Base-by-base conservation (phyloP, 1,140 invertebrate genomes). In the Micrasema longulum region DNA sequence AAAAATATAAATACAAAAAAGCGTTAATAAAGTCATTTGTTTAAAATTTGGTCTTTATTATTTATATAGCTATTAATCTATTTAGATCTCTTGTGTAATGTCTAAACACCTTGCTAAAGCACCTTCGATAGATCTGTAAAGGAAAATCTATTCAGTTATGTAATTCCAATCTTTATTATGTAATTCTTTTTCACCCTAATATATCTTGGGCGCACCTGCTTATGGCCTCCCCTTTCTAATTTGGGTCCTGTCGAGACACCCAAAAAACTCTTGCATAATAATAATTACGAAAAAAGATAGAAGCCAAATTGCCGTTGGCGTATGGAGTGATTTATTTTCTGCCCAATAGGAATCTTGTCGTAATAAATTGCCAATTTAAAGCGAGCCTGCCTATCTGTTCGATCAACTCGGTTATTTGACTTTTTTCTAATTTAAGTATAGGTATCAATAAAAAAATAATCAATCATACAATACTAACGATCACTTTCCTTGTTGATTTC, bases 121-220 rank as follows among this genome's bases (percentile, higher is more conserved):
- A 31, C 26, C 26, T 31, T 31, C 12, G 43, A 47, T 16, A n/a
- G 43, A 6, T 47, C n/a, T 47, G 43, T 47, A 16, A n/a, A 31
- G 26, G 2, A 55, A 55, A 55, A 55, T 55, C 6, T 55, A 55
- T 36, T 55, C 52, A 16, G 52, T 36, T 55, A 55, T 36, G 12
- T 26, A 55, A 55, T 55, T 12, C 26, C 14, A 2, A 48, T n/a
- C 3, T 20, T 6, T 48, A 48, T 48, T 20, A 48, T 31, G 26
- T 31, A 31, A 31, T 14, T 47, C 43, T 14, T 47, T 16, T 55
- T 31, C 52, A 55, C 26, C 52, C 23, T 31, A 14, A 1, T 9
- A 16, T 47, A 47, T 9, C 23, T 52, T 52, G 6, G 14, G 0
- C 14, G 23, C 52, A 55, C 52, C 52, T 55, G 52, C 52, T 55